Evolutionary conservation across 2,888 invertebrate species (phyloP).

Genomic region (Oscheius sp.): DNA sequence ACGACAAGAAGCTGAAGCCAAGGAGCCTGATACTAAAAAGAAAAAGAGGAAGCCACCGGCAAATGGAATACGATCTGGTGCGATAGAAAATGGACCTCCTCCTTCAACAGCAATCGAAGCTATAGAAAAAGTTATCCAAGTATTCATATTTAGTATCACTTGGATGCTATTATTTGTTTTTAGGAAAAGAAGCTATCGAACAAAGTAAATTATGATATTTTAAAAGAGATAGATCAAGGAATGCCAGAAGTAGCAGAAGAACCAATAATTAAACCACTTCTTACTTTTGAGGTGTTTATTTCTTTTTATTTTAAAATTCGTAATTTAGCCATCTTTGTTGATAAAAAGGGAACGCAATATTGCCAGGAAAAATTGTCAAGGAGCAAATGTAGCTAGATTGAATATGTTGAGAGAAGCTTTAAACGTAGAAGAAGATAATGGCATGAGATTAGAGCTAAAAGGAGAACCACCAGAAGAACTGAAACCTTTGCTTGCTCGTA

Average conservation of each 20-base stretch:
- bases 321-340: neutral
- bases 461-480: neutral
- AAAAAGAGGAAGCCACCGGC: slow-evolving; percentile 77
- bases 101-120: slow-evolving; percentile 82
- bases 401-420: slow-evolving; percentile 17
- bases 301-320: neutral
- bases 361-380: neutral
- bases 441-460: neutral
- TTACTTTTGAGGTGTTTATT: neutral
- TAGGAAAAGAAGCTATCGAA: slow-evolving; percentile 90
- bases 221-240: slow-evolving; percentile 30
- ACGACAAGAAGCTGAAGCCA: slow-evolving; percentile 50
- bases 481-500: neutral
- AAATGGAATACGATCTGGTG: slow-evolving; percentile 10
- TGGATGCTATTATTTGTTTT: slow-evolving; percentile 10
- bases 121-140: slow-evolving; percentile 91
- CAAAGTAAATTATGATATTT: slow-evolving; percentile 85
- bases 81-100: neutral
- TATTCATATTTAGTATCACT: slow-evolving; percentile 25
- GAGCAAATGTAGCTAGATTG: slow-evolving; percentile 6
- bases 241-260: neutral
- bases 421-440: neutral
- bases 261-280: neutral
- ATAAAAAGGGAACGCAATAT: slow-evolving; percentile 11
- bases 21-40: slow-evolving; percentile 78